Base-by-base conservation (phyloP, 2,888 invertebrate genomes). In the Drosophila robusta region DNA sequence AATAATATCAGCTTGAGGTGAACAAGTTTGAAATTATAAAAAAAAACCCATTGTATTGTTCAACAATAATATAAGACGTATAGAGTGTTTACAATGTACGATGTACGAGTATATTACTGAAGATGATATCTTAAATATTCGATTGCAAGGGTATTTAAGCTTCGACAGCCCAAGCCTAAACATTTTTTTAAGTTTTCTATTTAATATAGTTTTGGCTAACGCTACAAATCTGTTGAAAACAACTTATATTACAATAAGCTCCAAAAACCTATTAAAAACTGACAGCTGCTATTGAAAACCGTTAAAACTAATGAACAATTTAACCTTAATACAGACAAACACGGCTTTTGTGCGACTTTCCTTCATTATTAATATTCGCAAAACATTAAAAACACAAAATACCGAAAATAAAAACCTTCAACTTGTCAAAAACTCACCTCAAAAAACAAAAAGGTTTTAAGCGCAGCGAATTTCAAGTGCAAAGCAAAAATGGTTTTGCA, bases 361-460 rank as follows among this genome's bases (percentile, higher is more conserved):
- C 41, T 45, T 54, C 7, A 39, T n/a, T 38, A 26, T 52, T 47
- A 12, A 38, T 12, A 47, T 60, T 64, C 26, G 55, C 58, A 34
- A 22, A 36, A 8, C 2, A 11, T 14, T 12, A 4, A 38, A 38
- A 12, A 18, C 18, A 11, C 55, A 63, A 36, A 14, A 41, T 36
- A 32, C 44, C 12, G 5, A 51, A 63, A 32, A 46, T n/a, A 12
- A 14, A 72, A 66, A 58, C 80, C 88, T 85, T 81, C 63, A 85
- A 66, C 52, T 39, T 54, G 54, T 36, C 56, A 45, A 70, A 70
- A 68, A 46, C 66, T 12, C 41, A 11, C 16, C 14, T 22, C 22
- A 41, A 60, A 22, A 60, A 63, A 24, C 26, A 45, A 18, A 50
- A 34, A 22, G 34, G 42, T 44, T 46, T 41, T 45, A 54, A 49